phyloP scores from a whole-genome alignment of 2,888 invertebrate species.

The Brenthis hecate region DNA sequence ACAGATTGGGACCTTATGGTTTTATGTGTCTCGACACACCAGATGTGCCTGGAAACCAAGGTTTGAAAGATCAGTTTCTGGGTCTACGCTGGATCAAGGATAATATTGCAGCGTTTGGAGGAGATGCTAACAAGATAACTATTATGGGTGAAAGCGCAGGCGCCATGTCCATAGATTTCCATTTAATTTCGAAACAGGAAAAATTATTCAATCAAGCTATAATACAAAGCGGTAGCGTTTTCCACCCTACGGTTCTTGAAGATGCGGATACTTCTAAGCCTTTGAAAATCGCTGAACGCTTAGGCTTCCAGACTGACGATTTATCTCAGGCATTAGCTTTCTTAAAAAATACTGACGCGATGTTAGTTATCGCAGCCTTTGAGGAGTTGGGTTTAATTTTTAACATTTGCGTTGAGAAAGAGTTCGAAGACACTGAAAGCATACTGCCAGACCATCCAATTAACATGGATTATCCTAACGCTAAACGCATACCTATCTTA shows the following conservation, averaged over 20 bases:
- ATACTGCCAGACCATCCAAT: slow-evolving; percentile 51
- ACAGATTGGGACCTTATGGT: slow-evolving; percentile 49
- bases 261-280: slow-evolving; percentile 42
- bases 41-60: slow-evolving; percentile 53
- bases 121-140: slow-evolving; percentile 52
- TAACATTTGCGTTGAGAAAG: slow-evolving; percentile 41
- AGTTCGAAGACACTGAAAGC: slow-evolving; percentile 41
- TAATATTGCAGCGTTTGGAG: slow-evolving; percentile 53
- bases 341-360: slow-evolving; percentile 34
- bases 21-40: slow-evolving; percentile 49
- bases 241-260: slow-evolving; percentile 37
- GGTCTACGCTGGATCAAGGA: slow-evolving; percentile 51
- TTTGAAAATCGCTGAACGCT: slow-evolving; percentile 45
- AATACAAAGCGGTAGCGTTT: slow-evolving; percentile 48
- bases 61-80: slow-evolving; percentile 49
- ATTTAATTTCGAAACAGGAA: slow-evolving; percentile 44
- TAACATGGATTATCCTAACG: slow-evolving; percentile 49
- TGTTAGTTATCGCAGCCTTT: slow-evolving; percentile 39
- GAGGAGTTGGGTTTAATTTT: slow-evolving; percentile 30
- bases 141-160: slow-evolving; percentile 56
- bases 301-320: slow-evolving; percentile 47
- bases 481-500: slow-evolving; percentile 51
- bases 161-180: slow-evolving; percentile 43
- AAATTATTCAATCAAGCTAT: slow-evolving; percentile 48
- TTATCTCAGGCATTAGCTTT: slow-evolving; percentile 46